Evolutionary conservation across 2,113 vertebrate species (phyloP).

Genomic region (Aptenodytes forsteri): DNA sequence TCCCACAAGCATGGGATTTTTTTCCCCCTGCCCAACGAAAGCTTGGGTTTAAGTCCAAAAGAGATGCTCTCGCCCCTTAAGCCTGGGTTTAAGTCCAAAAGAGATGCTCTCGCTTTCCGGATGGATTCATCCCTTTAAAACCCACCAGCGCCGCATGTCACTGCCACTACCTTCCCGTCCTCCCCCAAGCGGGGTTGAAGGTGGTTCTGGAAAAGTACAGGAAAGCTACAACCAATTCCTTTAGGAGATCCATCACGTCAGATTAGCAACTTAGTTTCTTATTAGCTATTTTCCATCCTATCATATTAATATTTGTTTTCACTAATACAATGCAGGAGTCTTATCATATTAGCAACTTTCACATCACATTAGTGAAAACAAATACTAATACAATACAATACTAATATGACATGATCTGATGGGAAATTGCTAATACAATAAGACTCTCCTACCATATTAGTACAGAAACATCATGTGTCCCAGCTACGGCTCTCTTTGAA

Average conservation of each 20-base stretch:
- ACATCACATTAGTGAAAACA: slow-evolving; percentile 77
- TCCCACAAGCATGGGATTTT: not conserved
- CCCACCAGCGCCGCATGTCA: not conserved
- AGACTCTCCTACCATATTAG: slow-evolving; percentile 48
- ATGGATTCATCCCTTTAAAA: not conserved
- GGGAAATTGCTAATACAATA: slow-evolving; percentile 68
- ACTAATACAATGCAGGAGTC: slow-evolving; percentile 74
- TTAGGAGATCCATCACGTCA: slow-evolving; percentile 65
- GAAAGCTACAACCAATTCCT: slow-evolving; percentile 38
- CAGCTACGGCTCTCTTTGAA: slow-evolving; percentile 1
- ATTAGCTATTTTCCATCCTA: slow-evolving; percentile 76
- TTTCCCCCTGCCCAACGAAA: not conserved
- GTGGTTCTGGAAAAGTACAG: slow-evolving; percentile 67
- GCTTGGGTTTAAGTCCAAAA: not conserved
- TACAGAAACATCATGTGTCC: not conserved
- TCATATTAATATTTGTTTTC: slow-evolving; percentile 80
- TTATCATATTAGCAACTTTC: slow-evolving; percentile 79
- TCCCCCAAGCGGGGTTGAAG: not conserved
- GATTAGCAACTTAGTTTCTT: slow-evolving; percentile 72
- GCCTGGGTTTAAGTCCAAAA: not conserved
- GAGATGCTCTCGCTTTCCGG: not conserved
- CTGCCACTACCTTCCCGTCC: not conserved
- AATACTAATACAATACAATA: slow-evolving; percentile 62
- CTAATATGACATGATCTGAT: slow-evolving; percentile 69
- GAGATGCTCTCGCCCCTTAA: not conserved